Base-by-base conservation (phyloP, 2,888 invertebrate species). In the Adelognathus sp. region DNA sequence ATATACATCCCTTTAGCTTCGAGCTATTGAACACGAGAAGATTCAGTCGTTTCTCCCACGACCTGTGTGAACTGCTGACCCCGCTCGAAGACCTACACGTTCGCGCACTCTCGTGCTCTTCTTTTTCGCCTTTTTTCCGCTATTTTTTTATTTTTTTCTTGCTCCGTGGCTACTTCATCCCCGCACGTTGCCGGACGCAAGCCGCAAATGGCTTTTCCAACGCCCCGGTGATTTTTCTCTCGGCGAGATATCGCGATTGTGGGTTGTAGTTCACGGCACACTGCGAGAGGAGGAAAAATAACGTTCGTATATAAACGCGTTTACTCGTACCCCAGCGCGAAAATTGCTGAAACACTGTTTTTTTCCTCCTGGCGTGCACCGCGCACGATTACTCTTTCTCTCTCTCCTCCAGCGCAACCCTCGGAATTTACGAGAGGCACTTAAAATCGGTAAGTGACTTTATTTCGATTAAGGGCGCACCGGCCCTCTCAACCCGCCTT, bases 131-230 rank as follows among this genome's bases (percentile, higher is more conserved):
- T 41, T 27, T 27, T 60, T 31, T 54, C 27, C 46, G 29, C 36
- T 24, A 39, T 29, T 24, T 7, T 21, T 1, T 41, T 16, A 44
- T 74, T n/a, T n/a, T n/a, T n/a, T n/a, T n/a, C n/a, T n/a, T n/a
- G n/a, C 63, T 63, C 39, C 33, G 58, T 52, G 29, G n/a, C 58
- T 36, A 61, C 58, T 58, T 63, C 71, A 39, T 24, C 60, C n/a
- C 52, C 41, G 27, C 27, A 33, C n/a, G 46, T 21, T n/a, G n/a
- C n/a, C n/a, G 58, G 46, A 54, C 67, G 73, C 67, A 63, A 52
- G 21, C 67, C 77, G 52, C 67, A 77, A 77, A 73, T 77, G 73
- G 77, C 77, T 77, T 77, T 73, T 77, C 67, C 77, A 67, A 73
- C 77, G 73, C 77, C 67, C 77, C 56, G 73, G 73, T 73, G 67